Percentiles rank a stretch among this genome's conserved stretches.
phyloP scores from a whole-genome alignment of 1,140 invertebrate genomes.

The Acyrthosiphon pisum region DNA sequence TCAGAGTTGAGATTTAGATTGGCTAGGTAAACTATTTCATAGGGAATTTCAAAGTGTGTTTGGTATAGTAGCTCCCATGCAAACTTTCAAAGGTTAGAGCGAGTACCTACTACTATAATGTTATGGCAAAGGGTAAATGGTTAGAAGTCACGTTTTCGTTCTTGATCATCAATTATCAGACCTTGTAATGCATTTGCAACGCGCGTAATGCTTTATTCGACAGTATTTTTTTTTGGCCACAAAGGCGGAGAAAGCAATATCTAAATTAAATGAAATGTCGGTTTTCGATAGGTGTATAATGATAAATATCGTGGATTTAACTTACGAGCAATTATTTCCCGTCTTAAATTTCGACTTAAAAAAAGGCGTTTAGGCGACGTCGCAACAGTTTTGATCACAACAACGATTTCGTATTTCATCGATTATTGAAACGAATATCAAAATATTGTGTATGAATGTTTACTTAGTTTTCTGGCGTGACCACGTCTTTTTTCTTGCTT shows the following conservation, averaged over 20 bases:
- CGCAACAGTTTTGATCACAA: too few relatives aligned
- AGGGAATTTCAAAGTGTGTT: neutral
- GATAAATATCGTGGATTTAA: neutral
- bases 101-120: neutral
- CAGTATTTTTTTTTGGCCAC: neutral
- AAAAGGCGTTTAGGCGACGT: neutral
- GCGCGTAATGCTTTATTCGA: neutral
- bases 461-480: neutral
- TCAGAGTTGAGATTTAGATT: conserved; percentile 6
- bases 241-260: neutral
- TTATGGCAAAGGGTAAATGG: neutral
- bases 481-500: neutral
- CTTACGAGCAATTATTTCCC: neutral
- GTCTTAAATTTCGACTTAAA: neutral
- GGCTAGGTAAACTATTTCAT: conserved; percentile 25
- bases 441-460: neutral
- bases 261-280: neutral
- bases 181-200: neutral
- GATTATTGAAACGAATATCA: neutral
- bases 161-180: conserved; percentile 2
- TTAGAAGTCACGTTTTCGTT: conserved; percentile 22
- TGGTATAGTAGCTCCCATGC: neutral
- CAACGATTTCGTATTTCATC: neutral
- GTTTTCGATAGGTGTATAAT: neutral
- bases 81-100: conserved; percentile 4